Percentiles rank a stretch among this genome's conserved stretches.
Evolutionary conservation across 2,888 invertebrate species (phyloP).

Genomic region (Acronicta psi): DNA sequence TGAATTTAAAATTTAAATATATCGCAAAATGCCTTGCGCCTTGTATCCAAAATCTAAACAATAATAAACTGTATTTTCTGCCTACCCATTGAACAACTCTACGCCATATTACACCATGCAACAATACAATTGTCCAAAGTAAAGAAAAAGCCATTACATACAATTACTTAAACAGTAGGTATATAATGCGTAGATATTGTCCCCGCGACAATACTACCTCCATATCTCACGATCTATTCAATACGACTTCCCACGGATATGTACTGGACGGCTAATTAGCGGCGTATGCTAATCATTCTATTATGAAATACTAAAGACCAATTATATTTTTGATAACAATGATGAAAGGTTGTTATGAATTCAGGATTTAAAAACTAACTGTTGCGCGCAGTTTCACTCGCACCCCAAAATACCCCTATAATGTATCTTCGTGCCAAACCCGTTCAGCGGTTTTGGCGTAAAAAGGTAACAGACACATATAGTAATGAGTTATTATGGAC

Average conservation of each 20-base stretch:
- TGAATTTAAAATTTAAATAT: too few species aligned
- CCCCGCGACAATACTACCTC: conserved; percentile 26
- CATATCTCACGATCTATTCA: conserved; percentile 43
- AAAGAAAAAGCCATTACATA: conserved; percentile 12
- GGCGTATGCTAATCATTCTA: conserved; percentile 27
- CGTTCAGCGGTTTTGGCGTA: too few species aligned
- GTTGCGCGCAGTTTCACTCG: too few species aligned
- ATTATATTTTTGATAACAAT: conserved; percentile 4
- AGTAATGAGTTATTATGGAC: too few species aligned
- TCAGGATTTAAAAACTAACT: too few species aligned
- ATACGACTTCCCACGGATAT: conserved; percentile 47
- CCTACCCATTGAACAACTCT: too few species aligned
- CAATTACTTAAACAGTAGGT: conserved; percentile 10
- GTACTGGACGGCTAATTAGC: conserved; percentile 34
- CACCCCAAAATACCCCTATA: too few species aligned
- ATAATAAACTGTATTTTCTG: too few species aligned
- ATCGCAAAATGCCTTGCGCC: too few species aligned
- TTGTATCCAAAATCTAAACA: too few species aligned
- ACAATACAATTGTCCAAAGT: conserved; percentile 28
- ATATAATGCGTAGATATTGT: conserved; percentile 17
- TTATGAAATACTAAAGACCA: conserved; percentile 25
- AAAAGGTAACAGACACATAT: too few species aligned
- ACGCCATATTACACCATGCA: neutral
- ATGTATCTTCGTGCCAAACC: too few species aligned
- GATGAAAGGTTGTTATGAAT: conserved; percentile 1